Base-by-base conservation (phyloP, 2,888 invertebrate genomes). In the Tetragnatha montana region DNA sequence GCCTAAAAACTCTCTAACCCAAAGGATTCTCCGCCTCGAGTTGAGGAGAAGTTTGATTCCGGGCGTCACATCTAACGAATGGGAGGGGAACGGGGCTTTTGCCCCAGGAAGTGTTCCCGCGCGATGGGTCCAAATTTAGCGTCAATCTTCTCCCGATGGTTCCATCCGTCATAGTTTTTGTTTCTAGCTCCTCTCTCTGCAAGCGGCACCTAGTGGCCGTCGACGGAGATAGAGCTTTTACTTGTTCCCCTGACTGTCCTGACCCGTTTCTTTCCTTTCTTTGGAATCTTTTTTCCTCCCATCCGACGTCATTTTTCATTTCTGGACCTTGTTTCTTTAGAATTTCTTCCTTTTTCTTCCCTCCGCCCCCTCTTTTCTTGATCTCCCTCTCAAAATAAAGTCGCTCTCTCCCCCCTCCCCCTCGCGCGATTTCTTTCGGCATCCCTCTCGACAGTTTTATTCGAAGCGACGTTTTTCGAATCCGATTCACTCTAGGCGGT, bases 351-450 rank as follows among this genome's bases (percentile, higher is more conserved):
- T 75, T 81, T 80, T 82, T 91, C 88, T 81, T 78, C 73, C 84
- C 84, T 85, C 85, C 79, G 68, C 80, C 78, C 86, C 87, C 71
- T 80, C 81, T 87, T 73, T 87, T 83, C 88, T 60, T 81, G 91
- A 91, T 88, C 91, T 91, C 89, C 81, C 91, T 89, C 90, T 90
- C 89, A 85, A 88, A 89, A 90, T 88, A 91, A 86, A 88, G 76
- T 82, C 87, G 91, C 89, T 91, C 90, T n/a, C n/a, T n/a, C n/a
- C n/a, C n/a, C n/a, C n/a, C n/a, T n/a, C 83, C 82, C 87, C 90
- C 78, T 91, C 79, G 78, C 81, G 82, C 83, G 82, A 83, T 71
- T 91, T 92, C 74, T 92, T 71, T 75, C 78, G 35, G 47, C 49
- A 22, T 22, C 83, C 35, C 80, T 89, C 84, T 83, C 79, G 82